These are phyloP conservation scores for Gastrophryne carolinensis DNA, from an alignment of 2,797 vertebrate genomes.

Conservation along the genomic window DNA sequence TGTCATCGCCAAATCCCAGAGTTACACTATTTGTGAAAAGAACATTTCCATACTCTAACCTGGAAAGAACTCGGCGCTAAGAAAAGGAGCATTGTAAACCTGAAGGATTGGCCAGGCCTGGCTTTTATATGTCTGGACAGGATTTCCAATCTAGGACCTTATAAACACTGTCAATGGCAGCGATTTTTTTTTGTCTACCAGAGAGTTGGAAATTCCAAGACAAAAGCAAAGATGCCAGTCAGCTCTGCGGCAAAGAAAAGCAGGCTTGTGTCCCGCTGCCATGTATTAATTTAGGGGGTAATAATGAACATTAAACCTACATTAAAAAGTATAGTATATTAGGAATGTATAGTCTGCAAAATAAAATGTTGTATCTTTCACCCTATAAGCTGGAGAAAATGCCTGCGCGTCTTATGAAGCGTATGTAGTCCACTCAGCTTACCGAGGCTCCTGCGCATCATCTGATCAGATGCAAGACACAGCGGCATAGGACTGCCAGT, in stretches of 20 bases:
- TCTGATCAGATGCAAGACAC: too few species aligned
- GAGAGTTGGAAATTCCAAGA: neutral
- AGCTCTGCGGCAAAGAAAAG: neutral
- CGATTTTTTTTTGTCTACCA: neutral
- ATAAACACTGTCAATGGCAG: neutral
- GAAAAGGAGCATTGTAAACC: conserved; percentile 30
- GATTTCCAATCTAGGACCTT: neutral
- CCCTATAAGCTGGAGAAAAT: too few species aligned
- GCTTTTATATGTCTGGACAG: conserved; percentile 8
- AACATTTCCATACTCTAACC: conserved; percentile 37
- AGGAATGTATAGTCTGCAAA: too few species aligned
- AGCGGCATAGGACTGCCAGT: too few species aligned
- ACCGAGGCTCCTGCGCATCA: too few species aligned
- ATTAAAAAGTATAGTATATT: too few species aligned
- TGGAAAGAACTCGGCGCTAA: conserved; percentile 1
- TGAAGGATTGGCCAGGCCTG: neutral
- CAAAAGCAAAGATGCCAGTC: neutral
- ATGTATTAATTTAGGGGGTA: too few species aligned
- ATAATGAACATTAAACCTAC: too few species aligned
- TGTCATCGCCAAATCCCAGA: conserved; percentile 17
- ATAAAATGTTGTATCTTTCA: too few species aligned
- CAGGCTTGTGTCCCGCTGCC: neutral
- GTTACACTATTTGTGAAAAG: conserved; percentile 4
- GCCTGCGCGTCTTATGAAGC: too few species aligned
- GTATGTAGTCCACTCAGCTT: too few species aligned